Conservation (phyloP, 2,113 vertebrate genomes). For the Pristiophorus japonicus region DNA sequence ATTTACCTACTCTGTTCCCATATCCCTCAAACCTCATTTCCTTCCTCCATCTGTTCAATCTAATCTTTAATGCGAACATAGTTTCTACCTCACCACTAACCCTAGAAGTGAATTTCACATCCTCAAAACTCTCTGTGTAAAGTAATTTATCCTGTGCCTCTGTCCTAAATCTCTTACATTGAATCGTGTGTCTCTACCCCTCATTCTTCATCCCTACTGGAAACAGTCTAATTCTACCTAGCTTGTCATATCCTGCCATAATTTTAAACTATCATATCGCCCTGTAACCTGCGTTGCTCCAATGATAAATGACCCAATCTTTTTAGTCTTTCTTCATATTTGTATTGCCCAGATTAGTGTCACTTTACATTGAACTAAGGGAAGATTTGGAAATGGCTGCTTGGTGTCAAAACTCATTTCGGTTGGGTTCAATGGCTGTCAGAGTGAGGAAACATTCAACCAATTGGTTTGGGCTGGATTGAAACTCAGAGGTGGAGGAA, state of each 20-base stretch:
- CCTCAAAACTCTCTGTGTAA: neutral
- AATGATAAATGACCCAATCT: neutral
- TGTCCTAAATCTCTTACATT: neutral
- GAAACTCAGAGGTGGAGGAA: neutral
- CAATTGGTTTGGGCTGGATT: neutral
- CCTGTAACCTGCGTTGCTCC: neutral
- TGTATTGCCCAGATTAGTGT: neutral
- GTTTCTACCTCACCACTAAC: neutral
- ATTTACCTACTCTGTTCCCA: neutral
- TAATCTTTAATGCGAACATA: neutral
- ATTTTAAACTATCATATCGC: neutral
- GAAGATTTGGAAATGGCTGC: neutral
- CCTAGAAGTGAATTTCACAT: neutral
- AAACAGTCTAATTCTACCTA: neutral
- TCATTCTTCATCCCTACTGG: neutral
- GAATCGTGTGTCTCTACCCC: neutral
- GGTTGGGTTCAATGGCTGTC: neutral
- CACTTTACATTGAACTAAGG: neutral
- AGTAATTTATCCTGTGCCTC: neutral
- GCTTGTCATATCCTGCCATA: neutral
- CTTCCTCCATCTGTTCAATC: neutral
- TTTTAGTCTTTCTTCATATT: neutral
- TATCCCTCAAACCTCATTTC: no score
- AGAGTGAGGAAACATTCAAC: neutral
- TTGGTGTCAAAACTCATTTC: neutral